A percentile compares a stretch with the other conserved stretches of the same genome.
phyloP scores from a whole-genome alignment of 2,797 vertebrate genomes.

The Enteromius unitaeniatus region DNA sequence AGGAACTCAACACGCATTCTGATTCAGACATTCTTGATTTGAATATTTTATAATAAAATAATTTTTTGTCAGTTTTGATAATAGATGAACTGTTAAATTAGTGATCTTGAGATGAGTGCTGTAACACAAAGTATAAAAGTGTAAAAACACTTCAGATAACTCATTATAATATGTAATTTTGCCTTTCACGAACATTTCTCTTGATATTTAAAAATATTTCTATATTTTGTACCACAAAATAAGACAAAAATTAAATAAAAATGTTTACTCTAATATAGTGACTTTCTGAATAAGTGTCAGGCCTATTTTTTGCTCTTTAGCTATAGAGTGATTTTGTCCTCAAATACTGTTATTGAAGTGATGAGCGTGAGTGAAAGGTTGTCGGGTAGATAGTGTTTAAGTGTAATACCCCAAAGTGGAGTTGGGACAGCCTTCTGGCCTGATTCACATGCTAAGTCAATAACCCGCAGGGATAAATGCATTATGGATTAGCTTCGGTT shows the following conservation, averaged over 20 bases:
- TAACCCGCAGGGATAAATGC: conserved; percentile 59
- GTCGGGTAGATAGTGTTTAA: conserved; percentile 45
- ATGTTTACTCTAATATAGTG: background rate
- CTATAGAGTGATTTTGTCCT: conserved; percentile 43
- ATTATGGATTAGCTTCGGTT: conserved; percentile 51
- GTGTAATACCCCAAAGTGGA: conserved; percentile 51
- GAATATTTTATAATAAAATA: background rate
- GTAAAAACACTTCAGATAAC: background rate
- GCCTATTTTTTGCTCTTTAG: conserved; percentile 39
- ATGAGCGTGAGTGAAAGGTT: conserved; percentile 56
- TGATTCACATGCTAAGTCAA: conserved; percentile 59
- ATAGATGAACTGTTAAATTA: background rate
- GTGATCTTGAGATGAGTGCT: background rate
- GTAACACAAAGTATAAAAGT: too few relatives aligned
- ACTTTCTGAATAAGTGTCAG: conserved; percentile 24
- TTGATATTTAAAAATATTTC: background rate
- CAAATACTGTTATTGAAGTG: conserved; percentile 44
- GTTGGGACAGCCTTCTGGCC: conserved; percentile 37
- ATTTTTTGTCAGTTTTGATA: background rate
- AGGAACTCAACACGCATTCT: too few relatives aligned
- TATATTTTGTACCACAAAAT: background rate
- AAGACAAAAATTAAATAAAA: background rate
- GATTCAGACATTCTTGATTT: background rate
- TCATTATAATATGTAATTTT: background rate
- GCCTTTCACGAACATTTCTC: background rate